Evolutionary conservation across 2,888 invertebrate species (phyloP).

Genomic region (Rhagium mordax): DNA sequence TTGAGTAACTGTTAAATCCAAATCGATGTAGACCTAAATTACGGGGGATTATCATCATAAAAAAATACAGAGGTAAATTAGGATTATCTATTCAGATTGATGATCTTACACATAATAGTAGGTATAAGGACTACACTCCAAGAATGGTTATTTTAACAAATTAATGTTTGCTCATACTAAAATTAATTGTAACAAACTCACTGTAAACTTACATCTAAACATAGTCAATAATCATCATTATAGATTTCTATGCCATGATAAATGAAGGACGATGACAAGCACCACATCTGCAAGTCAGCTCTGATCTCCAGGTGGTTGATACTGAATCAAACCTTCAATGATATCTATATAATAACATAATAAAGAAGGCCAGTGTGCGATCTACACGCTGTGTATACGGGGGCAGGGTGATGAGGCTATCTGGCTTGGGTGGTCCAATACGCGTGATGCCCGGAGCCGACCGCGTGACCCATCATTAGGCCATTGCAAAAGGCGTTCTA

Average conservation of each 20-base stretch:
- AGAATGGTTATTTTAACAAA: not conserved
- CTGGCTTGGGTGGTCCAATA: conserved; percentile 67
- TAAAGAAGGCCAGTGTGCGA: conserved; percentile 58
- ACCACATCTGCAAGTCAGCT: conserved; percentile 62
- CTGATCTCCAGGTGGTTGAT: conserved; percentile 64
- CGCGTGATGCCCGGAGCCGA: conserved; percentile 66
- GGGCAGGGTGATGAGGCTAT: conserved; percentile 56
- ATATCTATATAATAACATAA: conserved; percentile 68
- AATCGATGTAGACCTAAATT: no score
- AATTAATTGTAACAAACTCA: not conserved
- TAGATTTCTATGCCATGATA: conserved; percentile 25
- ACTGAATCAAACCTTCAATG: conserved; percentile 63
- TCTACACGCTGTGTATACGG: conserved; percentile 50
- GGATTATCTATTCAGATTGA: no score
- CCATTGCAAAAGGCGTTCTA: conserved; percentile 72
- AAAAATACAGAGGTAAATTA: no score
- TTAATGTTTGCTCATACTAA: not conserved
- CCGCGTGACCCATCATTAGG: conserved; percentile 70
- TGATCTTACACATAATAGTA: no score
- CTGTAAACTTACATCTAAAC: conserved; percentile 6
- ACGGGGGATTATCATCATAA: no score
- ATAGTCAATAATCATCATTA: conserved; percentile 15
- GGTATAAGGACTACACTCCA: no score
- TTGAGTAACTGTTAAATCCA: no score
- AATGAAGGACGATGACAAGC: conserved; percentile 33